Evolutionary conservation across 2,888 invertebrate species (phyloP).

Genomic region (Cheilosia soror): DNA sequence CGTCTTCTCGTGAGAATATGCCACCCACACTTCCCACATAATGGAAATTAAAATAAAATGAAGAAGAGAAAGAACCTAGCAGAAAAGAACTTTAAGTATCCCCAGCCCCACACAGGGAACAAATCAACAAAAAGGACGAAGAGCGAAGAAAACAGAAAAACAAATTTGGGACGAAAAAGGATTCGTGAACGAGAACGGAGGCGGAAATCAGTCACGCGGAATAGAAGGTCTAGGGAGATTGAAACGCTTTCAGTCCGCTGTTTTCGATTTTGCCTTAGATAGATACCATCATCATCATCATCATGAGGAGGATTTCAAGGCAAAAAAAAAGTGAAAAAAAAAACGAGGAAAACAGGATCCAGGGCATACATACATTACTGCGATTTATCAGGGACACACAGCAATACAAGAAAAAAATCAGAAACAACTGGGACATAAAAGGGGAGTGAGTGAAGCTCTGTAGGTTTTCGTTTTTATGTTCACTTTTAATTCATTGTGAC

Average conservation of each 20-base stretch:
- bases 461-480: constrained; percentile 56
- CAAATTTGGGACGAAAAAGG: constrained; percentile 3
- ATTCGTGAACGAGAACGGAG: constrained; percentile 35
- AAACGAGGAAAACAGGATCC: constrained; percentile 22
- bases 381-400: constrained; percentile 62
- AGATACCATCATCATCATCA: constrained; percentile 56
- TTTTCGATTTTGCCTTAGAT: constrained; percentile 54
- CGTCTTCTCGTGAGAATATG: not conserved
- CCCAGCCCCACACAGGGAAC: constrained; percentile 31
- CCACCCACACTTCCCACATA: constrained; percentile 35
- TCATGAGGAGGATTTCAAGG: constrained; percentile 36
- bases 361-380: constrained; percentile 69
- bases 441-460: constrained; percentile 32
- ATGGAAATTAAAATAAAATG: constrained; percentile 29
- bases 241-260: constrained; percentile 54
- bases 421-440: constrained; percentile 26
- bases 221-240: constrained; percentile 60
- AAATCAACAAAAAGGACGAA: constrained; percentile 55
- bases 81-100: constrained; percentile 46
- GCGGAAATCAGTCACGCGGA: constrained; percentile 69
- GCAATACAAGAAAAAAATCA: constrained; percentile 12
- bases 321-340: constrained; percentile 7
- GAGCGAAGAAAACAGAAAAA: not conserved
- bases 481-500: constrained; percentile 67
- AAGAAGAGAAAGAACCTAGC: not conserved